Conservation (phyloP, 2,797 vertebrate genomes). For the Takifugu ocellatus region DNA sequence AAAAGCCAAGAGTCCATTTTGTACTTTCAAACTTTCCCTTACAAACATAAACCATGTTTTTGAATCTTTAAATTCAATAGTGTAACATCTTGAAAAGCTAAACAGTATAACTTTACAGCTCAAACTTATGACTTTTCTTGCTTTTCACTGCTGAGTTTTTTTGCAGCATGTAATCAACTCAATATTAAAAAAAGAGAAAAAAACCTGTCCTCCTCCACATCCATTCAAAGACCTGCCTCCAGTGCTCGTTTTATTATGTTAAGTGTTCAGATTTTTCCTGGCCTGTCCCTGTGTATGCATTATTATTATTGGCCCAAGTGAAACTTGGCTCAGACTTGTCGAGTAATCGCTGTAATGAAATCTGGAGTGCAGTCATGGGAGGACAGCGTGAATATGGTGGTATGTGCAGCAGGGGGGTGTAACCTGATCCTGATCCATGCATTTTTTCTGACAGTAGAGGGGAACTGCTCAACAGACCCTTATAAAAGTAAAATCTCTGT, state of each 20-base stretch:
- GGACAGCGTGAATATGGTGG: neutral
- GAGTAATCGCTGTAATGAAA: constrained; percentile 68
- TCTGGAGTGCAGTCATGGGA: constrained; percentile 28
- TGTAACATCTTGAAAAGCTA: too few relatives aligned
- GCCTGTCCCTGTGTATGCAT: constrained; percentile 50
- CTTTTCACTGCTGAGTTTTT: too few relatives aligned
- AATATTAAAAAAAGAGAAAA: too few relatives aligned
- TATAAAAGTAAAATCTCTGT: constrained; percentile 43
- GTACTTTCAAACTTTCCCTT: constrained; percentile 1
- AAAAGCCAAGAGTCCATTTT: neutral
- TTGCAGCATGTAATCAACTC: too few relatives aligned
- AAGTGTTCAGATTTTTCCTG: constrained; percentile 52
- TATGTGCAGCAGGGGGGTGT: constrained; percentile 6
- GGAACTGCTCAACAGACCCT: constrained; percentile 30
- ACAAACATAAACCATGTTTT: neutral
- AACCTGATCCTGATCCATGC: constrained; percentile 43
- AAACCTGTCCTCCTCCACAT: constrained; percentile 5
- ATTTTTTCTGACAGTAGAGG: constrained; percentile 52
- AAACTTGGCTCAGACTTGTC: constrained; percentile 42
- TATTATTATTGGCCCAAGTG: constrained; percentile 37
- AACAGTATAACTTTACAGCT: too few relatives aligned
- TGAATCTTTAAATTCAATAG: too few relatives aligned
- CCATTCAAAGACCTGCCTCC: constrained; percentile 8
- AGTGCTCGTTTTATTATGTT: constrained; percentile 48
- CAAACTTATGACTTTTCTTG: too few relatives aligned